Percentiles rank a stretch among this genome's conserved stretches.
These are phyloP conservation scores for Xiphorhynchus elegans DNA, from an alignment of 2,113 vertebrate genomes.

Conservation along the genomic window DNA sequence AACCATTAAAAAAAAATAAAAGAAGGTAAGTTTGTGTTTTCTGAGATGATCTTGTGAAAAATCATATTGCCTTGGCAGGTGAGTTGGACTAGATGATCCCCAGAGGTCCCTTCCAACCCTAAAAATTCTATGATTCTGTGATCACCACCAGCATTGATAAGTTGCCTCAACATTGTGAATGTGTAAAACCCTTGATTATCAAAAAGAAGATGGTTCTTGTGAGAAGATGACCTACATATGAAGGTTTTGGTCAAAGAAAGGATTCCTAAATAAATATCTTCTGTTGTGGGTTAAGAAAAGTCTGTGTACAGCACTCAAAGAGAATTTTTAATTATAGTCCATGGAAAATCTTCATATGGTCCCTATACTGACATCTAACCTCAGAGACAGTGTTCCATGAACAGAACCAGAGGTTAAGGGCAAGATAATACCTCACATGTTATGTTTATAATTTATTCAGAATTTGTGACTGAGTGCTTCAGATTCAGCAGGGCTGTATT, in stretches of 20 bases:
- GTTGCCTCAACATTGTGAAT: background rate
- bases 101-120: background rate
- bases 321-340: background rate
- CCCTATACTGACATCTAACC: background rate
- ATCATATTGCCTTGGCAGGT: background rate
- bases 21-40: background rate
- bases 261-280: background rate
- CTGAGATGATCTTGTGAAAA: background rate
- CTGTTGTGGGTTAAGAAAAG: background rate
- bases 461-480: background rate
- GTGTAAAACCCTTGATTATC: background rate
- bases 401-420: background rate
- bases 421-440: background rate
- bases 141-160: background rate
- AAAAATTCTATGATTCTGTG: background rate
- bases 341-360: background rate
- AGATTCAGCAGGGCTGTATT: background rate
- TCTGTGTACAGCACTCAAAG: background rate
- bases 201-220: background rate
- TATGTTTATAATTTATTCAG: background rate
- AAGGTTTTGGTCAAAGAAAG: background rate
- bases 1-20: background rate
- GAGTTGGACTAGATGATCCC: background rate
- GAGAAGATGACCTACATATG: accelerated
- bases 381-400: background rate